Base-by-base conservation (phyloP, 1,140 invertebrate species). In the Bradysia coprophila region DNA sequence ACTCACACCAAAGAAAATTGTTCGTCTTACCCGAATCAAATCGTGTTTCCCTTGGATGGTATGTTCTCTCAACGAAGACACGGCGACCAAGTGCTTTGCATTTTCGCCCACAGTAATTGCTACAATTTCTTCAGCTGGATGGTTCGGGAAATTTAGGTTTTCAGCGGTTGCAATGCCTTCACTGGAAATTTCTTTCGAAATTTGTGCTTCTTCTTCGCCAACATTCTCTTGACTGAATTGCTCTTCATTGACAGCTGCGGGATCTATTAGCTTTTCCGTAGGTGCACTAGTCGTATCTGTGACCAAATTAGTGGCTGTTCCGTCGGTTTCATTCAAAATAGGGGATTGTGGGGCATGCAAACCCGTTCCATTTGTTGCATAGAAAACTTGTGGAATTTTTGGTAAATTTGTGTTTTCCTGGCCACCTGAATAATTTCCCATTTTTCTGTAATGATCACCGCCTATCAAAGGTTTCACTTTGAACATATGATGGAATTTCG, bases 241-340 rank as follows among this genome's bases (percentile, higher is more conserved):
- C 20, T 24, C 22, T 28, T 15, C 9, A 15, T 23, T 22, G 54
- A 52, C 40, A 55, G 3, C 0, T 40, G 10, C 20, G 57, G 45
- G 4, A 58, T 45, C n/a, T n/a, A n/a, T n/a, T n/a, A n/a, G n/a
- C n/a, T n/a, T n/a, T n/a, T n/a, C n/a, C n/a, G n/a, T n/a, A n/a
- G n/a, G n/a, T n/a, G n/a, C n/a, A n/a, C n/a, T n/a, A n/a, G n/a
- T n/a, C n/a, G n/a, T n/a, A n/a, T n/a, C n/a, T n/a, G n/a, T n/a
- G n/a, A n/a, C n/a, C n/a, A n/a, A n/a, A n/a, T n/a, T n/a, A n/a
- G n/a, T n/a, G n/a, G n/a, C n/a, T n/a, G n/a, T n/a, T n/a, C n/a
- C n/a, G 28, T 9, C 28, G 9, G n/a, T 32, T 32, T 32, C 28
- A 32, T 32, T 32, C n/a, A 32, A 32, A n/a, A n/a, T n/a, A n/a